Conservation (phyloP, 2,888 invertebrate species). For the Cheilosia variabilis region DNA sequence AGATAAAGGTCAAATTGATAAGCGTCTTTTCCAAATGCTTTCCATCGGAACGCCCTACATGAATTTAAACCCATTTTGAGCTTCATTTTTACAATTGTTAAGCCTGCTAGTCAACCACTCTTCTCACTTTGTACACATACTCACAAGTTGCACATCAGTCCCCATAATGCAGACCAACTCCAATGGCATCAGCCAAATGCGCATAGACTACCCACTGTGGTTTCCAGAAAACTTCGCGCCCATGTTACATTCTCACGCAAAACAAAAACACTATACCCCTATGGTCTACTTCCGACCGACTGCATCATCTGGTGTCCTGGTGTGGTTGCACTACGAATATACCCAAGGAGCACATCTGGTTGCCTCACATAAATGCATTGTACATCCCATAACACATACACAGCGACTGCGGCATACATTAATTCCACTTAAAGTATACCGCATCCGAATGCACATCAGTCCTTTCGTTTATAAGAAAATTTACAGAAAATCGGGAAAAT, state of each 20-base stretch:
- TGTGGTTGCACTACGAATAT: conserved; percentile 15
- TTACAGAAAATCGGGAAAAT: conserved; percentile 21
- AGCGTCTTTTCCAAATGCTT: too few species aligned
- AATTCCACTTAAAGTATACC: neutral
- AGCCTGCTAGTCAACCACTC: too few species aligned
- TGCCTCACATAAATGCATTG: conserved; percentile 15
- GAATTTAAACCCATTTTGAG: too few species aligned
- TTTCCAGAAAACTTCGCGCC: neutral
- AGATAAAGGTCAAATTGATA: too few species aligned
- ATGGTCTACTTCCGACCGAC: conserved; percentile 46
- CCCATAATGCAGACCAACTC: too few species aligned
- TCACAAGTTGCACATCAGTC: too few species aligned
- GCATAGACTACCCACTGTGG: neutral
- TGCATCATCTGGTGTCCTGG: conserved; percentile 49
- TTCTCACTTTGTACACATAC: too few species aligned
- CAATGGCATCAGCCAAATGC: too few species aligned
- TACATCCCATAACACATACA: conserved; percentile 6
- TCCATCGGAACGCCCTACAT: too few species aligned
- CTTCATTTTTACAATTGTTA: too few species aligned
- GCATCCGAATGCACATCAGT: neutral
- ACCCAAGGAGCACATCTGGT: conserved; percentile 48
- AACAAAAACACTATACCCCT: conserved; percentile 14
- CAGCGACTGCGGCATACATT: conserved; percentile 19
- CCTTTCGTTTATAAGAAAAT: conserved; percentile 16
- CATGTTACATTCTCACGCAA: conserved; percentile 38